phyloP scores from a whole-genome alignment of 2,888 invertebrate genomes.

The Seladonia tumulorum region DNA sequence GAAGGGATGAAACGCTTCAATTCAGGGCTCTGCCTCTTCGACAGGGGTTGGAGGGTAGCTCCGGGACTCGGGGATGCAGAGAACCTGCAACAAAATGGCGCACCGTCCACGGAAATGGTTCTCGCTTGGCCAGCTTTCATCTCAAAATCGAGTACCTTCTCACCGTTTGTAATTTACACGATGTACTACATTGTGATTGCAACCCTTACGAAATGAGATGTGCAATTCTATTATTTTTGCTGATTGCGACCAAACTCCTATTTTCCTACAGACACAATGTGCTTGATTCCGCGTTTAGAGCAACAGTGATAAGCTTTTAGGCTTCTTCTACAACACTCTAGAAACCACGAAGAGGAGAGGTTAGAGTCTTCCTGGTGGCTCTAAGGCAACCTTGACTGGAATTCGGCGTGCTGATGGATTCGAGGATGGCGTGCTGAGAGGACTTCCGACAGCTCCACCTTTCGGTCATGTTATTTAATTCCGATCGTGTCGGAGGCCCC shows the following conservation, averaged over 20 bases:
- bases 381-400: conserved; percentile 73
- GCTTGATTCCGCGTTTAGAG: too few species aligned
- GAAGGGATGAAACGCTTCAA: conserved; percentile 30
- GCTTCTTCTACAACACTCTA: background rate
- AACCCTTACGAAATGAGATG: background rate
- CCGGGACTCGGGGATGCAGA: conserved; percentile 6
- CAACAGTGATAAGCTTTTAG: too few species aligned
- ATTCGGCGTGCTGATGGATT: conserved; percentile 76
- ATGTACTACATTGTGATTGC: background rate
- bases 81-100: conserved; percentile 50
- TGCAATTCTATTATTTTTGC: too few species aligned
- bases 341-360: background rate
- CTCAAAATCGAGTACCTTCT: too few species aligned
- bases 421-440: conserved; percentile 74
- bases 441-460: conserved; percentile 59
- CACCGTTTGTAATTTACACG: background rate
- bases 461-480: conserved; percentile 71
- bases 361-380: background rate
- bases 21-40: background rate
- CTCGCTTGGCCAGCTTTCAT: background rate
- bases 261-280: too few species aligned
- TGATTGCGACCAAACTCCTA: too few species aligned
- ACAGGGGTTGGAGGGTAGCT: conserved; percentile 2
- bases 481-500: conserved; percentile 59
- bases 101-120: conserved; percentile 6